Evolutionary conservation across 2,113 vertebrate genomes (phyloP), one percentile per base, ranked within the genome.

Genomic region (Ctenodactylus gundi): DNA sequence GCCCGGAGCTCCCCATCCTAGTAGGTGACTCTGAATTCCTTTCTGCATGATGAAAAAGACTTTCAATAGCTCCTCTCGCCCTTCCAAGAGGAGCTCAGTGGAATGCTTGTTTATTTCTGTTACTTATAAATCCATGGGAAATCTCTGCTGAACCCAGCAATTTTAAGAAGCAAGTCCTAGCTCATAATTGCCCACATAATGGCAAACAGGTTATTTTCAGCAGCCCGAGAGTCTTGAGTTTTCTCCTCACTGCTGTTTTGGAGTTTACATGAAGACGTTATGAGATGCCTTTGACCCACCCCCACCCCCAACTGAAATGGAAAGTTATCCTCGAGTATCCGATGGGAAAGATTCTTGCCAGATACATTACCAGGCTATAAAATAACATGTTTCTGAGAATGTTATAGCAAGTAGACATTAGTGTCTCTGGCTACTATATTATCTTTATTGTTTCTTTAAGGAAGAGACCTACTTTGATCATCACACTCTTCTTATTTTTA

Each of bases 61-160:
- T 91, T 80, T 89, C 65, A 55, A 3, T 85, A 88, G 67, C 62
- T 34, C 39, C 90, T 53, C 58, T 91, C 85, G 55, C 51, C n/a
- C 89, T 88, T 95, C 49, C 87, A 83, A 90, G 51, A 53, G 58
- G 68, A 92, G 84, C 46, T 85, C 67, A 64, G 23, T 44, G 82
- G 84, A 88, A 93, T 81, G 76, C 73, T 85, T 85, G 85, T 92
- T 96, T 93, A 85, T 96, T 97, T 93, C 94, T 97, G 85, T 78
- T 77, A 73, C 82, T 72, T 78, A 95, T 89, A 92, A 95, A 72
- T 67, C 92, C 77, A 25, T 90, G 91, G 88, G 94, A 88, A 92
- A 96, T 90, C 88, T 92, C 62, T 83, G 67, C 88, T 55, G 92
- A 96, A 76, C 75, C 88, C 70, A 96, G 90, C 90, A 90, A 92